Percentiles rank a stretch among this genome's conserved stretches.
Evolutionary conservation across 2,888 invertebrate species (phyloP).

Genomic region (Lordiphosa andalusiaca): DNA sequence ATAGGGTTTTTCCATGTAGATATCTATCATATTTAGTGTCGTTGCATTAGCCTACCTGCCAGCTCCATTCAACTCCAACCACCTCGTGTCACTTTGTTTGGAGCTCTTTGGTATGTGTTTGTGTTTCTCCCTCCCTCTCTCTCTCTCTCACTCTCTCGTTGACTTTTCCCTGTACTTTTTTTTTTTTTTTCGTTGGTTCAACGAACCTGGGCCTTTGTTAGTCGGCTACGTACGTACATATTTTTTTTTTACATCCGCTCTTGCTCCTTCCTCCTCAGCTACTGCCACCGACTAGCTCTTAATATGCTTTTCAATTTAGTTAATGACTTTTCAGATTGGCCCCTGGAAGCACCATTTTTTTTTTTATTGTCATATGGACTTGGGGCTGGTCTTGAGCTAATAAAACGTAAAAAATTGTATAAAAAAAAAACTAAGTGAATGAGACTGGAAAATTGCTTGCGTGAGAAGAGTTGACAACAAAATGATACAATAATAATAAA

Average conservation of each 20-base stretch:
- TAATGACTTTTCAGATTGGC: conserved; percentile 56
- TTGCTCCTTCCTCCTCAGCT: not conserved
- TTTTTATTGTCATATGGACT: conserved; percentile 8
- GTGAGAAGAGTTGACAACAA: conserved; percentile 13
- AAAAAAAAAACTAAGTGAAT: conserved; percentile 32
- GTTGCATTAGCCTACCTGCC: conserved; percentile 1
- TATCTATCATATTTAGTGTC: too few relatives aligned
- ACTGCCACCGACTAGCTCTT: conserved; percentile 16
- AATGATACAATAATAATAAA: conserved; percentile 14
- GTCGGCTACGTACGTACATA: conserved; percentile 23
- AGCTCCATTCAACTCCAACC: conserved; percentile 5
- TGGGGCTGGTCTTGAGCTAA: conserved; percentile 11
- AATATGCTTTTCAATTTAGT: conserved; percentile 66
- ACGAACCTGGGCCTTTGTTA: conserved; percentile 51
- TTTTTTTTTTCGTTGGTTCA: conserved; percentile 53
- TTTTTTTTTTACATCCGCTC: conserved; percentile 3
- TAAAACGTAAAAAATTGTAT: conserved; percentile 1
- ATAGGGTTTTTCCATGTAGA: too few relatives aligned
- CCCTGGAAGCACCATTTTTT: conserved; percentile 8
- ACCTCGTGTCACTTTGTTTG: conserved; percentile 3
- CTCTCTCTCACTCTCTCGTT: conserved; percentile 26
- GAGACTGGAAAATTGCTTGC: conserved; percentile 49
- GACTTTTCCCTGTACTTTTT: conserved; percentile 20
- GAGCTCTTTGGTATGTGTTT: conserved; percentile 21
- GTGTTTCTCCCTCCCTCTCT: conserved; percentile 8